Percentiles rank a stretch among this genome's conserved stretches.
phyloP scores from a whole-genome alignment of 2,113 vertebrate genomes.

The Tragelaphus buxtoni region DNA sequence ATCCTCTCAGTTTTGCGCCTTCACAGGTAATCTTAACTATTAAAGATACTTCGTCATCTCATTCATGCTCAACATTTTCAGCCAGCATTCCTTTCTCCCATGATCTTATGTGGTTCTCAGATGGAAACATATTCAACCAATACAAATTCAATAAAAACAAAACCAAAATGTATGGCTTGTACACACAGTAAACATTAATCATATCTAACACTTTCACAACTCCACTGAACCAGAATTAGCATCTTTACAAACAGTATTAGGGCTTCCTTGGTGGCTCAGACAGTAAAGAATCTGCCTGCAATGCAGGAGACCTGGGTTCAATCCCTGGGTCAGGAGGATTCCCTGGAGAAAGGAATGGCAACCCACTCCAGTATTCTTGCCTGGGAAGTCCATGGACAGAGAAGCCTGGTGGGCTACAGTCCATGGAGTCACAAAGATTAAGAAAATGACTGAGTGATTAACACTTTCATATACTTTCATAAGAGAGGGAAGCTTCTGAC shows the following conservation, averaged over 20 bases:
- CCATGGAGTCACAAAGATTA: not conserved
- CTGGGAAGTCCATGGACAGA: not conserved
- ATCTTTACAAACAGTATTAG: not conserved
- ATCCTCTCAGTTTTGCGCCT: not conserved
- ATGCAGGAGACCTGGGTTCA: not conserved
- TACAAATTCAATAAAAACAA: not conserved
- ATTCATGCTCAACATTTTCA: not conserved
- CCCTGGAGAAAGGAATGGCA: not conserved
- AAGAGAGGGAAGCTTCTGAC: not conserved
- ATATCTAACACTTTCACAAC: not conserved
- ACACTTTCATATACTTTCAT: not conserved
- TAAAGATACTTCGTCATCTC: not conserved
- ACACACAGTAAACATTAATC: not conserved
- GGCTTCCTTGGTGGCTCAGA: not conserved
- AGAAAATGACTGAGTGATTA: not conserved
- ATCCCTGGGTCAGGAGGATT: not conserved
- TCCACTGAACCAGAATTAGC: not conserved
- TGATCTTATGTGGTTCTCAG: not conserved
- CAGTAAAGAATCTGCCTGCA: not conserved
- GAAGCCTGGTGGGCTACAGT: not conserved
- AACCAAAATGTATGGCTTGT: not conserved
- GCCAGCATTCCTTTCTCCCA: not conserved
- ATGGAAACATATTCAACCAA: not conserved
- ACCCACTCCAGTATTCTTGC: not conserved
- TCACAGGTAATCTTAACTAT: not conserved